Evolutionary conservation across 1,140 invertebrate species (phyloP).

Genomic region (Proctacanthus coquilletti): DNA sequence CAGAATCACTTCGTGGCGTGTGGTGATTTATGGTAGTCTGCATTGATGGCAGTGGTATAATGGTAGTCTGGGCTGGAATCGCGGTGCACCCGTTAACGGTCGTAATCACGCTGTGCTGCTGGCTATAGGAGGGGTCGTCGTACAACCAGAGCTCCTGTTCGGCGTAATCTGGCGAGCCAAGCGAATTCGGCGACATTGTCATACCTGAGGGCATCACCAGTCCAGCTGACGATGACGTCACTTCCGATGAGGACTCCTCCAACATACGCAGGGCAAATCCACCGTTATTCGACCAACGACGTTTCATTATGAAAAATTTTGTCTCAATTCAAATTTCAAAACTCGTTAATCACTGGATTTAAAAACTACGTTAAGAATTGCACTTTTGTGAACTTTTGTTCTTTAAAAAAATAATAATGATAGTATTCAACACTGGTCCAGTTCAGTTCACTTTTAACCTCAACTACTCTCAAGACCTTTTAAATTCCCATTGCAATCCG

Average conservation of each 20-base stretch:
- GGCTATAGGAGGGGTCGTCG: constrained; percentile 30
- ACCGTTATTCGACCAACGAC: constrained; percentile 50
- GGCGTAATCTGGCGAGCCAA: constrained; percentile 47
- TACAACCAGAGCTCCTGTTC: constrained; percentile 70
- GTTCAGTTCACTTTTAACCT: too few relatives aligned
- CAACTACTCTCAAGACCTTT: too few relatives aligned
- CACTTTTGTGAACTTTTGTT: too few relatives aligned
- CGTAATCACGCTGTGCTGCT: constrained; percentile 24
- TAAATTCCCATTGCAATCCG: too few relatives aligned
- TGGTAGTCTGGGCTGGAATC: constrained; percentile 24
- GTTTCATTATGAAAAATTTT: constrained; percentile 39
- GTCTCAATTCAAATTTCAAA: too few relatives aligned
- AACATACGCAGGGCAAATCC: constrained; percentile 43
- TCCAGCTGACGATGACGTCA: constrained; percentile 49
- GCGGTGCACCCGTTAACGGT: constrained; percentile 17
- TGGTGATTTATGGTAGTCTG: constrained; percentile 27
- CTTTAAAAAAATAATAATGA: too few relatives aligned
- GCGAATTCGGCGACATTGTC: constrained; percentile 50
- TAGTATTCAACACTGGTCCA: too few relatives aligned
- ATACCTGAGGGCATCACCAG: constrained; percentile 38
- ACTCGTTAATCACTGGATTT: too few relatives aligned
- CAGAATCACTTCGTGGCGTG: constrained; percentile 27
- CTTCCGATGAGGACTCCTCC: constrained; percentile 57
- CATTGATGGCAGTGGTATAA: constrained; percentile 34
- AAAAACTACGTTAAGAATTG: too few relatives aligned